Evolutionary conservation across 2,888 invertebrate species (phyloP).

Genomic region (Calephelis perditalis): DNA sequence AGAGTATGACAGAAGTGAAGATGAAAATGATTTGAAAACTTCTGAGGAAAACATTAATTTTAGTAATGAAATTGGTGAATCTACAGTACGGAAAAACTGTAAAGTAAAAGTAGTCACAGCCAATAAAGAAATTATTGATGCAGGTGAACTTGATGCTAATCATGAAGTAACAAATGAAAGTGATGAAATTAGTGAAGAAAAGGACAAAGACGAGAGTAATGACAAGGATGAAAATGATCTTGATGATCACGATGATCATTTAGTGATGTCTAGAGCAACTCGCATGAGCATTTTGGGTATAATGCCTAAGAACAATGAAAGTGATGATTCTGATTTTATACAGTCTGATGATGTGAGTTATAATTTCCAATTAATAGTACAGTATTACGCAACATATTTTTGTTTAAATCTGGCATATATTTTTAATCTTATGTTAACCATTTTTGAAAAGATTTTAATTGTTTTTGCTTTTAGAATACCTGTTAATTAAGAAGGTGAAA

Average conservation of each 20-base stretch:
- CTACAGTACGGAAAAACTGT: not conserved
- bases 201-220: no score
- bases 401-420: not conserved
- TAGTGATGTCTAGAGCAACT: conserved; percentile 68
- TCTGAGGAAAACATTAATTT: not conserved
- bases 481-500: no score
- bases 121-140: conserved; percentile 15
- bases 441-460: no score
- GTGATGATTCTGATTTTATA: conserved; percentile 68
- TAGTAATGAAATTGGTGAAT: not conserved
- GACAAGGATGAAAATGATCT: no score
- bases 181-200: not conserved
- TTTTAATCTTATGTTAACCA: not conserved
- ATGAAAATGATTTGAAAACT: not conserved
- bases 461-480: no score
- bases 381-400: no score
- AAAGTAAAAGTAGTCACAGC: not conserved
- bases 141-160: conserved; percentile 12
- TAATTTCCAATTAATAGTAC: not conserved
- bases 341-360: conserved; percentile 65
- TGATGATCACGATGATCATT: conserved; percentile 50
- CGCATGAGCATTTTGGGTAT: conserved; percentile 72
- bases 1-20: conserved; percentile 6
- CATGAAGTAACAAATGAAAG: conserved; percentile 1
- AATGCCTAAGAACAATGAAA: conserved; percentile 51